Conservation (phyloP, 2,113 vertebrate genomes). For the Crotalus tigris region DNA sequence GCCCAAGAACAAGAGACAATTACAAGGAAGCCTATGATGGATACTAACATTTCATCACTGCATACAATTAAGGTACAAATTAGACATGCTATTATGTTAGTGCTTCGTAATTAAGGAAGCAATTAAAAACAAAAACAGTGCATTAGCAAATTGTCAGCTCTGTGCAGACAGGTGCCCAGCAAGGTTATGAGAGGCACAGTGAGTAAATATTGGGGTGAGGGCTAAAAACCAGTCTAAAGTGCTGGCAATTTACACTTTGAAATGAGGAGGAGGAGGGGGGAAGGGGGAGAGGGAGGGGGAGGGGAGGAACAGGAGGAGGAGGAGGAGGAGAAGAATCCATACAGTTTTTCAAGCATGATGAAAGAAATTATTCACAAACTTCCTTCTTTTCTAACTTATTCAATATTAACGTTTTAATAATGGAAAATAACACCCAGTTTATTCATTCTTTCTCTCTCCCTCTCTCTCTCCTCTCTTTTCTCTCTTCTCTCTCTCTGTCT, state of each 20-base stretch:
- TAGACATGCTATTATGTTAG: slow-evolving; percentile 80
- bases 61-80: slow-evolving; percentile 78
- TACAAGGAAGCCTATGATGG: slow-evolving; percentile 71
- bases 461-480: not conserved
- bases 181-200: slow-evolving; percentile 71
- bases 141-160: slow-evolving; percentile 80
- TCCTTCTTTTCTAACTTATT: not conserved
- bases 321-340: not conserved
- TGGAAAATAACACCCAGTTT: not conserved
- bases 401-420: not conserved
- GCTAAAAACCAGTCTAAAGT: not conserved
- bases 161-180: slow-evolving; percentile 68
- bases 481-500: too few species aligned
- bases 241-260: not conserved
- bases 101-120: slow-evolving; percentile 81
- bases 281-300: not conserved
- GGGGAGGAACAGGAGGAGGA: not conserved
- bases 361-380: not conserved
- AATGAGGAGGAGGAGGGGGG: not conserved
- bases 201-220: slow-evolving; percentile 51
- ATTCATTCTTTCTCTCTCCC: not conserved
- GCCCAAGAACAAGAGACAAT: slow-evolving; percentile 72
- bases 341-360: not conserved
- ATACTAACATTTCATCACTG: slow-evolving; percentile 81
- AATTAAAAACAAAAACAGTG: slow-evolving; percentile 84